Percentiles rank a stretch among this genome's conserved stretches.
Evolutionary conservation across 2,888 invertebrate species (phyloP).

Genomic region (Cataglyphis livida): DNA sequence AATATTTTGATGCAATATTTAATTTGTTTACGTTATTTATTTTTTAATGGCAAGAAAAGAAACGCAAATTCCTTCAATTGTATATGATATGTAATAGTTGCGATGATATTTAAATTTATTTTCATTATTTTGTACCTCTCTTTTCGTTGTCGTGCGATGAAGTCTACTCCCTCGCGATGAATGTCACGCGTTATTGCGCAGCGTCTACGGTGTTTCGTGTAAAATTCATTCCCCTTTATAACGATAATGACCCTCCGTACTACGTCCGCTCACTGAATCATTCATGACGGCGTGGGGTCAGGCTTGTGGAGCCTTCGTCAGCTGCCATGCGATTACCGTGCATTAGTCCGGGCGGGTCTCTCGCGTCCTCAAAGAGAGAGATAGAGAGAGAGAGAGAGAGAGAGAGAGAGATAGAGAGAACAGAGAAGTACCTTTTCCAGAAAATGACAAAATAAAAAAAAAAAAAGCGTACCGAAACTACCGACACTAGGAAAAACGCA

Average conservation of each 20-base stretch:
- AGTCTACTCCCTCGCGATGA: conserved; percentile 31
- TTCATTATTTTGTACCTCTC: neutral
- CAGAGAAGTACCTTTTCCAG: conserved; percentile 57
- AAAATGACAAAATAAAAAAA: conserved; percentile 48
- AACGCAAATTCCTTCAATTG: neutral
- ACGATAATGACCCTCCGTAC: conserved; percentile 74
- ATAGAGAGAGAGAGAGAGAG: neutral
- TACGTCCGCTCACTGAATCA: conserved; percentile 73
- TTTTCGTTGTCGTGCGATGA: neutral
- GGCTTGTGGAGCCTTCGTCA: conserved; percentile 71
- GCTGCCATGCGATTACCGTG: conserved; percentile 70
- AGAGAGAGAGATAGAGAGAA: neutral
- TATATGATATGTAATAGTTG: neutral
- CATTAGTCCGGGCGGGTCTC: conserved; percentile 68
- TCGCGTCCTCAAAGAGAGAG: conserved; percentile 55
- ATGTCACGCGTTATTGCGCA: conserved; percentile 41
- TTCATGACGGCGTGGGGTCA: conserved; percentile 72
- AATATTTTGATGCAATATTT: neutral
- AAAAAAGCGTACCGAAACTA: neutral
- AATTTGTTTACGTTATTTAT: neutral
- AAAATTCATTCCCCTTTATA: conserved; percentile 74
- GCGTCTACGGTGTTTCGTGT: conserved; percentile 48
- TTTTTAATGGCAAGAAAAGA: neutral
- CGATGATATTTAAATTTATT: conserved; percentile 16
- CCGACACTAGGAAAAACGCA: conserved; percentile 27